These are phyloP conservation scores for Nylanderia fulva DNA, from an alignment of 1,140 invertebrate genomes.

Conservation along the genomic window DNA sequence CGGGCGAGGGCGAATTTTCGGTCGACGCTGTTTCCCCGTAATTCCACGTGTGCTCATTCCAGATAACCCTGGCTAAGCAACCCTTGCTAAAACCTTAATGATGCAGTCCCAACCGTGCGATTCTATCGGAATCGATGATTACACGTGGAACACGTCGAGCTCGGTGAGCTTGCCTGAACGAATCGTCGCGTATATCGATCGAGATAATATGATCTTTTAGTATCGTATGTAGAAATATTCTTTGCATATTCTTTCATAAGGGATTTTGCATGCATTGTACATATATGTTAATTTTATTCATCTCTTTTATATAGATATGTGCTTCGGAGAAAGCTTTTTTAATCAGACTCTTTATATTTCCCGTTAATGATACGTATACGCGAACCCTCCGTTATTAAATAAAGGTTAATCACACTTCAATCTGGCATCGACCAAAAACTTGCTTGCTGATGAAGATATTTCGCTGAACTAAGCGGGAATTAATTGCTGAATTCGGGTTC, in stretches of 20 bases:
- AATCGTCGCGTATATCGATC: neutral
- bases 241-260: neutral
- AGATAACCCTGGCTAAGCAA: conserved; percentile 77
- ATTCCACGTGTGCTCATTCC: conserved; percentile 74
- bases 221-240: neutral
- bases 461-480: conserved; percentile 55
- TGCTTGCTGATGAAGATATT: conserved; percentile 62
- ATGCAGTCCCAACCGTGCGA: conserved; percentile 54
- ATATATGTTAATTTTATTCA: neutral
- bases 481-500: conserved; percentile 64
- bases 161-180: conserved; percentile 9
- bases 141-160: conserved; percentile 19
- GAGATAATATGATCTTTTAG: neutral
- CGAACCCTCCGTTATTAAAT: conserved; percentile 31
- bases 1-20: conserved; percentile 58
- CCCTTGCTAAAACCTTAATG: conserved; percentile 75
- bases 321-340: neutral
- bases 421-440: conserved; percentile 41
- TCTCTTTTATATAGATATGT: neutral
- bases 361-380: neutral
- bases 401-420: conserved; percentile 32
- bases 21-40: conserved; percentile 60
- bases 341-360: neutral
- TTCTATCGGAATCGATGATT: conserved; percentile 73
- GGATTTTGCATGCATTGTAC: neutral